Conservation (phyloP, 2,113 vertebrate species). For the Helogale parvula region DNA sequence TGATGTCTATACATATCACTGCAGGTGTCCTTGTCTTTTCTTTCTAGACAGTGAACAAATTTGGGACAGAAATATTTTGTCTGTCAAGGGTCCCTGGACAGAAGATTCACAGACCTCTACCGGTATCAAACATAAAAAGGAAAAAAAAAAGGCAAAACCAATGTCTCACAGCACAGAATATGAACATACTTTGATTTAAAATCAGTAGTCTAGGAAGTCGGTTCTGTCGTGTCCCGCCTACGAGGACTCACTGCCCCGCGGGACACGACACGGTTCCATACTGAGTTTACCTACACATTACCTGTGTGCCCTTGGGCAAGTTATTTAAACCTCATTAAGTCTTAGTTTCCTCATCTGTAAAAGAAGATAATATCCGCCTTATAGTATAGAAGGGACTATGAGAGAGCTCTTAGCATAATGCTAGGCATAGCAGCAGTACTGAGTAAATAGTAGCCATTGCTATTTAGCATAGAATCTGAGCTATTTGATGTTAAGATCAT, state of each 20-base stretch:
- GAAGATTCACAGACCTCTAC: background rate
- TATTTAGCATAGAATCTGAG: background rate
- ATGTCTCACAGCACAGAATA: background rate
- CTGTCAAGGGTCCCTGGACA: background rate
- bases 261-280: background rate
- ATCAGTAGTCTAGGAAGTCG: background rate
- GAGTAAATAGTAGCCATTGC: background rate
- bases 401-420: background rate
- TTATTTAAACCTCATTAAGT: background rate
- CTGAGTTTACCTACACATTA: background rate
- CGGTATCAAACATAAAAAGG: background rate
- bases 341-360: slow-evolving; percentile 4
- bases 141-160: background rate
- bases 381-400: background rate
- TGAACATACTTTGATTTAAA: background rate
- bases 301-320: background rate
- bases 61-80: slow-evolving; percentile 5
- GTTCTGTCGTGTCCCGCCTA: no score
- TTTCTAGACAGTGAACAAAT: background rate
- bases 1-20: background rate
- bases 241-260: no score
- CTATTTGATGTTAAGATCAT: background rate
- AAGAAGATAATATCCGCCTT: background rate
- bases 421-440: background rate
- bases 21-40: background rate